Evolutionary conservation across 2,888 invertebrate genomes (phyloP), one percentile per base, ranked within the genome.

Genomic region (Spodoptera picta): DNA sequence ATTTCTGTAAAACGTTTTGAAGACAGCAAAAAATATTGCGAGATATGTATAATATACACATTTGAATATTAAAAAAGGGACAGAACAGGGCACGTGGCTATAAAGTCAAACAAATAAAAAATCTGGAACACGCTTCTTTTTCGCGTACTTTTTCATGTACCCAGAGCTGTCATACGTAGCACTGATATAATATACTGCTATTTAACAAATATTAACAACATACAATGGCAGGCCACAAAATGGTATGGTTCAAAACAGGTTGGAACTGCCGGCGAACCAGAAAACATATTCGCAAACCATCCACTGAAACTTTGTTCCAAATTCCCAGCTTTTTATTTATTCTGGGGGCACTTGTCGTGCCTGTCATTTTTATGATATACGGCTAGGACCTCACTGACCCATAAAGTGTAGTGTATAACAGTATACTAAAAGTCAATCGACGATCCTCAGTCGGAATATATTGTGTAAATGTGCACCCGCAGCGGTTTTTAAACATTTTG

Each of bases 291-390:
- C 41, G 6, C 12, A 49, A 74, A 51, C 36, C 27, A 46, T 45
- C 36, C 31, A 51, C 36, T 55, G 55, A 60, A 69, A 67, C 55
- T 69, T 65, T 73, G 51, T 73, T 66, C 54, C 41, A 36, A 61
- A 65, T 65, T 48, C 24, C n/a, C 3, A 43, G 50, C 24, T 60
- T 75, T 71, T 73, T 73, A 61, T 70, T 71, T 71, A 67, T 69
- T 79, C 50, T 14, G 27, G 36, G 36, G 43, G 56, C 46, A 54
- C 44, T 60, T 65, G 61, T 69, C 61, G 24, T 51, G 59, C 56
- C 59, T 76, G 60, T 62, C 58, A 36, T 24, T 47, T 52, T 44
- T 71, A 53, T 75, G 60, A 75, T 58, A 58, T 41, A 63, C 49
- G 23, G 24, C 42, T 47, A 55, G 36, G 54, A 14, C 41, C 47